Evolutionary conservation across 2,888 invertebrate species (phyloP).

Genomic region (Eupithecia tripunctaria): DNA sequence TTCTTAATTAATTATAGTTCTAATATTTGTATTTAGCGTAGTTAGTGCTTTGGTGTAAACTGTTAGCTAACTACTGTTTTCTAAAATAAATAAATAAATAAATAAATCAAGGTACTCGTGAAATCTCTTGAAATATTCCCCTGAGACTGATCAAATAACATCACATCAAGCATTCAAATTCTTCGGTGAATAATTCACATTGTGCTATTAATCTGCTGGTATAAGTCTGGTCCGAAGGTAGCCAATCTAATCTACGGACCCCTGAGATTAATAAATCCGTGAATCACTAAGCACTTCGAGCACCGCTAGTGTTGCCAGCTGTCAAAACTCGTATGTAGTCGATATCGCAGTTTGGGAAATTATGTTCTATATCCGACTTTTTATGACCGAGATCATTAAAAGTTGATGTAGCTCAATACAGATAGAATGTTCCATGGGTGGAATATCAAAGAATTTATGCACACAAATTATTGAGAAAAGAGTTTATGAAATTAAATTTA

Average conservation of each 20-base stretch:
- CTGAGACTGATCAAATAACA: slow-evolving; percentile 13
- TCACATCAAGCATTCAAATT: slow-evolving; percentile 20
- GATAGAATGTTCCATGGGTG: not conserved
- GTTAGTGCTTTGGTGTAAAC: too few relatives aligned
- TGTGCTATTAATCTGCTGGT: slow-evolving; percentile 33
- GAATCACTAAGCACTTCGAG: slow-evolving; percentile 62
- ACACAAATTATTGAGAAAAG: not conserved
- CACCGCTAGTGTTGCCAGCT: slow-evolving; percentile 2
- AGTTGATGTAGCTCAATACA: not conserved
- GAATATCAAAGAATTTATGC: not conserved
- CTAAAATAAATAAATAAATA: too few relatives aligned
- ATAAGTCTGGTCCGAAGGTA: slow-evolving; percentile 27
- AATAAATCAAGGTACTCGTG: not conserved
- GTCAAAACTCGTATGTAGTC: not conserved
- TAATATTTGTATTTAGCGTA: too few relatives aligned
- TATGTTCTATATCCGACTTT: not conserved
- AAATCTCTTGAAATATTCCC: not conserved
- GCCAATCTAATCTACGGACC: slow-evolving; percentile 43
- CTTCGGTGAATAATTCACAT: slow-evolving; percentile 29
- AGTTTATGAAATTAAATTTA: not conserved
- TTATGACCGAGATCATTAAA: not conserved
- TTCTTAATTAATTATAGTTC: too few relatives aligned
- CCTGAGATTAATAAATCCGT: slow-evolving; percentile 64
- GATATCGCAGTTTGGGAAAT: not conserved
- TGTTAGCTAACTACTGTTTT: too few relatives aligned